These are phyloP conservation scores for Sebastolobus alascanus DNA, from an alignment of 2,797 vertebrate species.

Conservation along the genomic window DNA sequence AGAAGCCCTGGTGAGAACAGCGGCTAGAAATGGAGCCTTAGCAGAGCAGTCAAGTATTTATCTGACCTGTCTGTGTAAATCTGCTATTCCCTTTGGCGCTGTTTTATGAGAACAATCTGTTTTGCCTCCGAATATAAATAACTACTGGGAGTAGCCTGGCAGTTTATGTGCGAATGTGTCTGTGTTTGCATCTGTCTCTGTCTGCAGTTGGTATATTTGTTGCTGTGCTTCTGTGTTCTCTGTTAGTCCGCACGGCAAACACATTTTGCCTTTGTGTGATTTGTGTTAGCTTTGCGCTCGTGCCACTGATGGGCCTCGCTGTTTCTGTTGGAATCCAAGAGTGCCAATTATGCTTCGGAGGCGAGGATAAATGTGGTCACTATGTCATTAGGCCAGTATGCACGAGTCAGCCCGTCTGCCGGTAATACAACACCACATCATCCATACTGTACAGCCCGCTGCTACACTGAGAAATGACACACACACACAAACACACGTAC, in stretches of 20 bases:
- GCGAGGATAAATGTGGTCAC: conserved; percentile 71
- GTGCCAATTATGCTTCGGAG: conserved; percentile 64
- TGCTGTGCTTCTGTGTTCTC: conserved; percentile 11
- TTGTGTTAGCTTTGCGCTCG: conserved; percentile 34
- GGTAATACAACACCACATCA: conserved; percentile 73
- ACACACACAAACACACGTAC: background rate
- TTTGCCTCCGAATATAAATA: conserved; percentile 59
- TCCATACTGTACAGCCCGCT: conserved; percentile 36
- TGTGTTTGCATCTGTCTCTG: conserved; percentile 42
- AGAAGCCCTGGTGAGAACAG: conserved; percentile 44
- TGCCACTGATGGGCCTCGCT: conserved; percentile 43
- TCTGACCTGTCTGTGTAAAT: conserved; percentile 58
- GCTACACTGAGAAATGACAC: conserved; percentile 39
- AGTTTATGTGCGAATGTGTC: conserved; percentile 37
- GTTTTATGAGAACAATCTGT: conserved; percentile 53
- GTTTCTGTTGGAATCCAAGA: conserved; percentile 63
- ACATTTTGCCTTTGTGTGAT: conserved; percentile 35
- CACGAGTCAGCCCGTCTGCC: conserved; percentile 65
- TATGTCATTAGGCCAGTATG: conserved; percentile 77
- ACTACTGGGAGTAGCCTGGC: conserved; percentile 38
- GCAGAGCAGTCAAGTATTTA: conserved; percentile 56
- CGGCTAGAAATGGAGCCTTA: conserved; percentile 20
- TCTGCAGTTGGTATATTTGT: conserved; percentile 31
- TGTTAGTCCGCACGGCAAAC: conserved; percentile 3
- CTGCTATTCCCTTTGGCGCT: conserved; percentile 23